Evolutionary conservation across 2,113 vertebrate genomes (phyloP).

Genomic region (Riparia riparia): DNA sequence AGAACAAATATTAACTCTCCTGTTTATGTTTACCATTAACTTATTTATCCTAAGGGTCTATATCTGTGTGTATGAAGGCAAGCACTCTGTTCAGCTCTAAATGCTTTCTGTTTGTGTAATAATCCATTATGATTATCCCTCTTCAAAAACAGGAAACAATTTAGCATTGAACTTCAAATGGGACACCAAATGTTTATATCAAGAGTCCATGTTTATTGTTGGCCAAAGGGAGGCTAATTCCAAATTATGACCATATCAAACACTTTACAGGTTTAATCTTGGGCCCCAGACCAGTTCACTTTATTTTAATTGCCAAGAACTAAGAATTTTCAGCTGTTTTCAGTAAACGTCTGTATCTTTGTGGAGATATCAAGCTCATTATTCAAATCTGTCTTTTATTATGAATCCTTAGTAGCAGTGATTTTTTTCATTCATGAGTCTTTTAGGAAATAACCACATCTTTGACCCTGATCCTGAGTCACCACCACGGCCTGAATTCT

Average conservation of each 20-base stretch:
- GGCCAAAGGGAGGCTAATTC: slow-evolving; percentile 4
- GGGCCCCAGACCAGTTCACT: neutral
- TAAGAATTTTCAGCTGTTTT: slow-evolving; percentile 14
- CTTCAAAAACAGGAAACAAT: slow-evolving; percentile 43
- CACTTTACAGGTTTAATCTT: neutral
- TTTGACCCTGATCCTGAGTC: neutral
- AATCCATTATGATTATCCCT: slow-evolving; percentile 48
- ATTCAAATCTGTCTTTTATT: neutral
- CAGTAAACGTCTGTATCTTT: neutral
- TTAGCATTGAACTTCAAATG: neutral
- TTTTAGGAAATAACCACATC: neutral
- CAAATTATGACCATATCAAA: slow-evolving; percentile 3
- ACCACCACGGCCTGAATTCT: neutral
- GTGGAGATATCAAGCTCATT: neutral
- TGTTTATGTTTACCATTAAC: slow-evolving; percentile 69
- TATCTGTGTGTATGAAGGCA: slow-evolving; percentile 54
- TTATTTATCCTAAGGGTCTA: slow-evolving; percentile 73
- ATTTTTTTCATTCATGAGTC: accelerated
- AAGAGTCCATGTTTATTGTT: neutral
- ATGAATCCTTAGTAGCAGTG: neutral
- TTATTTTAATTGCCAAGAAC: slow-evolving; percentile 11
- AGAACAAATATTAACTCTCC: slow-evolving; percentile 71
- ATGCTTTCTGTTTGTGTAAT: slow-evolving; percentile 50
- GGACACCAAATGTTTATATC: neutral
- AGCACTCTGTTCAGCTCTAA: slow-evolving; percentile 26